These are phyloP conservation scores for Boloria euphrosyne DNA, from an alignment of 2,888 invertebrate genomes.

Conservation along the genomic window DNA sequence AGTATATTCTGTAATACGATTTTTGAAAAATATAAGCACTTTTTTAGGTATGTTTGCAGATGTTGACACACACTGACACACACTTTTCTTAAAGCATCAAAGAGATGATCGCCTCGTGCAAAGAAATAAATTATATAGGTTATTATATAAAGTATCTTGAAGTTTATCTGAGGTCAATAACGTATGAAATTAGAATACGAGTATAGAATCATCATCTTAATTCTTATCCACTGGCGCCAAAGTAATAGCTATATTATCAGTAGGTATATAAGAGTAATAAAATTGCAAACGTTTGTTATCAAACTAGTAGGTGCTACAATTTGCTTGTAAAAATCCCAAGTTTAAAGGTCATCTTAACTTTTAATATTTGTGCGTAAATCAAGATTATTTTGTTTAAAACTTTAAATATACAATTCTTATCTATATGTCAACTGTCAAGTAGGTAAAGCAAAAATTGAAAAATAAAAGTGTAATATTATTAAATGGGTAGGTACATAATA, in stretches of 20 bases:
- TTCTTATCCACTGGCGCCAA: conserved; percentile 68
- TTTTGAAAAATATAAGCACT: no score
- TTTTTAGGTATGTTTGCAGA: conserved; percentile 18
- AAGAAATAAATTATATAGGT: conserved; percentile 55
- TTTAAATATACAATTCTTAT: neutral
- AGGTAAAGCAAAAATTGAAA: no score
- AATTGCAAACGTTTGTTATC: conserved; percentile 17
- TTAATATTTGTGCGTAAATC: conserved; percentile 1
- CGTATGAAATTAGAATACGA: conserved; percentile 64
- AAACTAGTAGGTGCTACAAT: conserved; percentile 11
- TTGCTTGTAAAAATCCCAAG: conserved; percentile 16
- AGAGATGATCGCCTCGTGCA: conserved; percentile 57
- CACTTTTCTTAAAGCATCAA: conserved; percentile 46
- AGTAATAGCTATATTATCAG: conserved; percentile 36
- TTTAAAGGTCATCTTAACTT: conserved; percentile 19
- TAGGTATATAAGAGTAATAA: conserved; percentile 20
- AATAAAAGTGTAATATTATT: no score
- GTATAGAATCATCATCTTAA: conserved; percentile 53
- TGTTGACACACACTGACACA: conserved; percentile 37
- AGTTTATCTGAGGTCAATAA: conserved; percentile 75
- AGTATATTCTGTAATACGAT: no score
- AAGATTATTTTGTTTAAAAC: conserved; percentile 1
- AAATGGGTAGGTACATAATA: no score
- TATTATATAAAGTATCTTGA: conserved; percentile 49
- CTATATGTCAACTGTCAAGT: neutral